Base-by-base conservation (phyloP, 2,888 invertebrate genomes). In the Sarcophaga caerulescens region DNA sequence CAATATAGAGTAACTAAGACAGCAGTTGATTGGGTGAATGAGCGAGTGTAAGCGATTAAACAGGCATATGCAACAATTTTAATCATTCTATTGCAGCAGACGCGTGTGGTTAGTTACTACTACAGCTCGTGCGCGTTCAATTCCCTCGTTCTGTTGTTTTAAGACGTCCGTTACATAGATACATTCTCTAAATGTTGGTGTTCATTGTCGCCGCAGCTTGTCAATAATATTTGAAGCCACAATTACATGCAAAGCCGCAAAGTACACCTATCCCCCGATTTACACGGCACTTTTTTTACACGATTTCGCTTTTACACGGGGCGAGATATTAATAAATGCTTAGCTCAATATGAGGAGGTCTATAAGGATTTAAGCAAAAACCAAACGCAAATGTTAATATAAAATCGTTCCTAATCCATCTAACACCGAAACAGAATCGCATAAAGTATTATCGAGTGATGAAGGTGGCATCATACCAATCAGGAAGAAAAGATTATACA, bases 21-120 rank as follows among this genome's bases (percentile, higher is more conserved):
- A 52, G 47, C 35, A 35, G 19, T 65, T 65, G 65, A 23, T 35
- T 35, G 35, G 6, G 12, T 59, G 59, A 75, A 35, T 69, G 57
- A 66, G 23, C 59, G 19, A 57, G 47, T 45, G 62, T 10, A 12
- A 63, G 35, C 69, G 77, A 83, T 85, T 85, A 77, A 44, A 83
- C 35, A 35, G 83, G 69, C 83, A 83, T 83, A 77, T 83, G 85
- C 80, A 77, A 76, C 76, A 77, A 60, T 81, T 85, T 69, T 59
- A 77, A 76, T 74, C 62, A 74, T 63, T 71, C 14, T 63, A 57
- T 65, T 73, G 59, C 68, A 35, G 63, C 76, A 81, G 81, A 69
- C 85, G 52, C 62, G 25, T 57, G 52, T 71, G 63, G 4, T 52
- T 73, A 1, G n/a, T 6, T 21, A 60, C 17, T 62, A 62, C 63